phyloP scores from a whole-genome alignment of 2,888 invertebrate genomes.

The Pterostichus niger region DNA sequence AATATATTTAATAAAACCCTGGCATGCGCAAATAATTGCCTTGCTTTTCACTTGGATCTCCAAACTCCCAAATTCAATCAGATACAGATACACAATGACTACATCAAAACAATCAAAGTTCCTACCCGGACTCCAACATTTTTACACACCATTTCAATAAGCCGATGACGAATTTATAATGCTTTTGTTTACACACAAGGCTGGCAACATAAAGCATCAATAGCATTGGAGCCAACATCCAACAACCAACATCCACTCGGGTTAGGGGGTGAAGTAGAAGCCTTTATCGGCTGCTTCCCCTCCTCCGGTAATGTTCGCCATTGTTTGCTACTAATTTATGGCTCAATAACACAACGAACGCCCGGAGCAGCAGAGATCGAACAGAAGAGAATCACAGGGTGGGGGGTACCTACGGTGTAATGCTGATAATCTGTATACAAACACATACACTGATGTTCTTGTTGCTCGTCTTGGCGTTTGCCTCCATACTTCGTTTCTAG shows the following conservation, averaged over 20 bases:
- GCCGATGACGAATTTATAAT: conserved; percentile 39
- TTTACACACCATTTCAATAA: conserved; percentile 28
- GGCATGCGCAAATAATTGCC: no score
- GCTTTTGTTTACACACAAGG: conserved; percentile 32
- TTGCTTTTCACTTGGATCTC: no score
- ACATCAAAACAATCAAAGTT: neutral
- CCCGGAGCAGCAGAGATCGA: conserved; percentile 71
- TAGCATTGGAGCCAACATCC: conserved; percentile 4
- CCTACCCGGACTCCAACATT: neutral
- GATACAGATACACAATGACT: no score
- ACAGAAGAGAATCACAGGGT: conserved; percentile 63
- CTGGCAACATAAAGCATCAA: conserved; percentile 56
- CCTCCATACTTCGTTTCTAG: neutral
- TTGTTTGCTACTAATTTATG: conserved; percentile 75
- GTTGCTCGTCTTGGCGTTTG: conserved; percentile 15
- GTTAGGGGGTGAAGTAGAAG: conserved; percentile 8
- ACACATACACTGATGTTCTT: conserved; percentile 67
- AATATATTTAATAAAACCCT: no score
- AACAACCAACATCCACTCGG: neutral
- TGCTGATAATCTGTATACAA: conserved; percentile 74
- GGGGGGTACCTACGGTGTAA: conserved; percentile 68
- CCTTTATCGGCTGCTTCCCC: conserved; percentile 66
- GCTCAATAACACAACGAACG: conserved; percentile 74
- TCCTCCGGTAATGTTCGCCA: conserved; percentile 74
- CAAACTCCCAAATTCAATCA: no score